Conservation (phyloP, 2,888 invertebrate genomes). For the Melanophora roralis region DNA sequence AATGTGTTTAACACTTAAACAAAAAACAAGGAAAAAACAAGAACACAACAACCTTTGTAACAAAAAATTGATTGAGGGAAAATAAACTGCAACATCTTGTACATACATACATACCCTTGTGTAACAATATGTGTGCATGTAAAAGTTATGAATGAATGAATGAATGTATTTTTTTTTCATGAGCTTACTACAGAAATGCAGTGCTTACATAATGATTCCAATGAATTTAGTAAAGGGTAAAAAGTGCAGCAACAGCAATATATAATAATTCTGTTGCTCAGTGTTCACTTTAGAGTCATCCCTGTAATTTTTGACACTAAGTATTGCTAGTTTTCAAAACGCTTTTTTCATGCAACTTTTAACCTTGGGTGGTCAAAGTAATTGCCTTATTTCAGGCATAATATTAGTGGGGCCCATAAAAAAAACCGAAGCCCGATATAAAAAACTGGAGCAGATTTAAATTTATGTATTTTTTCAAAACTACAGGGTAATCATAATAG, state of each 20-base stretch:
- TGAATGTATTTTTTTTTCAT: neutral
- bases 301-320: too few relatives aligned
- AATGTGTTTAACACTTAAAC: neutral
- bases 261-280: neutral
- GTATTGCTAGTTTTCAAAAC: too few relatives aligned
- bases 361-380: too few relatives aligned
- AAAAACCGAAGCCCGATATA: too few relatives aligned
- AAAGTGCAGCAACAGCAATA: neutral
- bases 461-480: too few relatives aligned
- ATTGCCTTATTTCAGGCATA: too few relatives aligned
- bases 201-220: conserved; percentile 16
- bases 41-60: neutral
- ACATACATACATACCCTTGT: neutral
- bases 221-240: conserved; percentile 29
- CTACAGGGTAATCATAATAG: neutral
- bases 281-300: too few relatives aligned
- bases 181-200: neutral
- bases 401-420: too few relatives aligned
- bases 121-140: neutral
- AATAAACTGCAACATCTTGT: neutral
- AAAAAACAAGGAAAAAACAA: neutral
- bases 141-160: neutral
- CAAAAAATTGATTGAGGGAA: neutral
- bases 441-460: too few relatives aligned
- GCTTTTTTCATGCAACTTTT: too few relatives aligned